Evolutionary conservation across 2,113 vertebrate species (phyloP), one percentile per base, ranked within the genome.

Genomic region (Eublepharis macularius): DNA sequence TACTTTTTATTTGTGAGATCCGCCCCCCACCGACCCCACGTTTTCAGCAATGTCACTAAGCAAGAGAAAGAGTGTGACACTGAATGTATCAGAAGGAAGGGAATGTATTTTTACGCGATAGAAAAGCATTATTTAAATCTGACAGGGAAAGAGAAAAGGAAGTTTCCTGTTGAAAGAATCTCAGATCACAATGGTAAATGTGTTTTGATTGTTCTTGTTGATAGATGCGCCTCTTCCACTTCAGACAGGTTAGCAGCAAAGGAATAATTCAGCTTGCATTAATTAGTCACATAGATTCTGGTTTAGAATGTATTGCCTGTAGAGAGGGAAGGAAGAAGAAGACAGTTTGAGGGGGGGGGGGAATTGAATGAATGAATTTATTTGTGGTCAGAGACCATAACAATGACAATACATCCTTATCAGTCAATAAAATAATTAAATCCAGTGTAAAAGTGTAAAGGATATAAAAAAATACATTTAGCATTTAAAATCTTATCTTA

Each of bases 111-210:
- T 65, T 43, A 79, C 70, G n/a, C 72, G 81, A 83, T 17, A 76
- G 88, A 68, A 76, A 82, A 76, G 43, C 4, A n/a, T 86, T 73
- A 60, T 68, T 78, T 88, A 49, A 80, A 76, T 54, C 9, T 77
- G 57, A 80, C 49, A 89, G 29, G 2, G 19, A 82, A 83, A 83
- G 41, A 72, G 89, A 89, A 29, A 9, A 63, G 29, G 79, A 87
- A 12, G 21, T 88, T 69, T 43, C 29, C 51, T 49, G 29, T 24
- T 73, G 43, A 63, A 77, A 84, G 32, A 51, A 75, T 21, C 47
- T 34, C 57, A 81, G 36, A 90, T 78, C 86, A n/a, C 29, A 87
- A 76, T 72, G 43, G 54, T 45, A 88, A 91, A 89, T 78, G 74
- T 66, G 21, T 78, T 85, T 73, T 74, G 66, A 45, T 87, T 87